These are phyloP conservation scores for Ladona fulva DNA, from an alignment of 1,140 invertebrate species.

Conservation along the genomic window DNA sequence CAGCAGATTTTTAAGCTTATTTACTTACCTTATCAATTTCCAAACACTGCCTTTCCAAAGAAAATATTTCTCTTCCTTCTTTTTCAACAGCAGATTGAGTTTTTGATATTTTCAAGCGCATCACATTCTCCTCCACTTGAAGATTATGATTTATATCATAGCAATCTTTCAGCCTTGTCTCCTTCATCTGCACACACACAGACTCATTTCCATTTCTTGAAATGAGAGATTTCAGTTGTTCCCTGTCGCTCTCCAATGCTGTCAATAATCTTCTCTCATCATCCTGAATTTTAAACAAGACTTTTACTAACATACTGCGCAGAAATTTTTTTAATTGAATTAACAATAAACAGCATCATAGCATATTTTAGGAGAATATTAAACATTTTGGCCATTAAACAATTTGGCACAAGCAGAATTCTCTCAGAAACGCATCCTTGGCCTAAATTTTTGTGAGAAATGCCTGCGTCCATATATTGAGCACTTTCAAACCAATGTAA, in stretches of 20 bases:
- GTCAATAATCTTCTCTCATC: neutral
- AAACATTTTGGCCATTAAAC: too few relatives aligned
- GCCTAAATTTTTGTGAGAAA: too few relatives aligned
- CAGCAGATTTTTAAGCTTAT: too few relatives aligned
- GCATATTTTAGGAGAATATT: too few relatives aligned
- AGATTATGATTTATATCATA: neutral
- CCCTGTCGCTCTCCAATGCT: neutral
- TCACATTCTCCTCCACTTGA: neutral
- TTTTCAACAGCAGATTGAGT: neutral
- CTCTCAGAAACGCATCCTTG: too few relatives aligned
- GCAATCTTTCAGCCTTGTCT: neutral
- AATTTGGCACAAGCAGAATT: too few relatives aligned
- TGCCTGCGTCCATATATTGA: too few relatives aligned
- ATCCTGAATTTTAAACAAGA: neutral
- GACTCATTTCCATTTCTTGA: neutral
- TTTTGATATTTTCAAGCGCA: neutral
- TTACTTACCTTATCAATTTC: neutral
- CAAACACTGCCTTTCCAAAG: neutral
- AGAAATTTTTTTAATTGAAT: too few relatives aligned
- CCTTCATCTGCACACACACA: neutral
- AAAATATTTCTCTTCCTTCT: neutral
- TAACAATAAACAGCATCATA: too few relatives aligned
- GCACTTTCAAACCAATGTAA: too few relatives aligned
- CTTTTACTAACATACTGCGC: too few relatives aligned
- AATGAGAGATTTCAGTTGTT: neutral